Percentiles rank a stretch among this genome's conserved stretches.
Evolutionary conservation across 2,888 invertebrate species (phyloP).

Genomic region (Pseudanteris insignis): DNA sequence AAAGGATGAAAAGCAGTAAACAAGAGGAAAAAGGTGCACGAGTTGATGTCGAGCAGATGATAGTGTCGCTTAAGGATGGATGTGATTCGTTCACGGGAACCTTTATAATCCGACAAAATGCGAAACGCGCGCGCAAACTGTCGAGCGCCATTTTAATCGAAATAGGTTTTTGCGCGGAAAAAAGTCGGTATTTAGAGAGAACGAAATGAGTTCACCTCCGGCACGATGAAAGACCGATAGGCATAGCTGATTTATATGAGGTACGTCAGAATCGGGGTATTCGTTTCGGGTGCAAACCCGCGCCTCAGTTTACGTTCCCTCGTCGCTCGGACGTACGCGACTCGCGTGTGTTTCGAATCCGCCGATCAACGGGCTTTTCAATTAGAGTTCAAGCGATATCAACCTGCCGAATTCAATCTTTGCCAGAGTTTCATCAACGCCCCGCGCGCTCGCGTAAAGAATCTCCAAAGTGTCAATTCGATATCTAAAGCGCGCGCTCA

Average conservation of each 20-base stretch:
- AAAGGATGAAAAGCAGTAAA: too few species aligned
- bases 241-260: constrained; percentile 66
- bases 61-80: constrained; percentile 47
- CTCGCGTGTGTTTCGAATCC: constrained; percentile 40
- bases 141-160: constrained; percentile 64
- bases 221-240: constrained; percentile 66
- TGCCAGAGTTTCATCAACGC: constrained; percentile 53
- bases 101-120: constrained; percentile 64
- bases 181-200: constrained; percentile 65
- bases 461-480: constrained; percentile 45
- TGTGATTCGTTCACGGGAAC: constrained; percentile 51
- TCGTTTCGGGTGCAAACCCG: constrained; percentile 50
- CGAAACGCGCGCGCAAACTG: constrained; percentile 56
- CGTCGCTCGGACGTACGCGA: constrained; percentile 36
- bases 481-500: constrained; percentile 35
- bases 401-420: constrained; percentile 52
- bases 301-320: constrained; percentile 54
- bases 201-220: constrained; percentile 66
- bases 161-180: constrained; percentile 65
- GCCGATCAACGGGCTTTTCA: constrained; percentile 52
- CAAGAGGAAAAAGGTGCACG: constrained; percentile 38
- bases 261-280: constrained; percentile 55
- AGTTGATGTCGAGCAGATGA: constrained; percentile 42
- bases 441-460: constrained; percentile 42
- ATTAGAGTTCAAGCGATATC: constrained; percentile 53